Percentiles rank a stretch among this genome's conserved stretches.
Conservation (phyloP, 2,113 vertebrate species). For the Pollimyrus isidori region DNA sequence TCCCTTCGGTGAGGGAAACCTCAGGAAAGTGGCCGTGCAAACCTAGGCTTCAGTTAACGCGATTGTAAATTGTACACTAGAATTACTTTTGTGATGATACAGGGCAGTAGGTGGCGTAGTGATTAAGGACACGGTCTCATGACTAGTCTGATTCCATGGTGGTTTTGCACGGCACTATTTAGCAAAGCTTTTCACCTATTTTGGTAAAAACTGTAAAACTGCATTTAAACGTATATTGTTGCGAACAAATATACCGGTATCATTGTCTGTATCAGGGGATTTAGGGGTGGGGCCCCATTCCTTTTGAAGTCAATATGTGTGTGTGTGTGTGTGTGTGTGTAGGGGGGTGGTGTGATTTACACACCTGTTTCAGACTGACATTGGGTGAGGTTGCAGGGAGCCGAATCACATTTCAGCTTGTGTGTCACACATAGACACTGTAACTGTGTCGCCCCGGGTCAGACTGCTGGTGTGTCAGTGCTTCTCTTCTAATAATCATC, state of each 20-base stretch:
- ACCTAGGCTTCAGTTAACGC: background rate
- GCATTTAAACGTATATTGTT: background rate
- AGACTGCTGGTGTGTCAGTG: background rate
- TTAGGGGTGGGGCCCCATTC: background rate
- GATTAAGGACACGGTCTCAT: background rate
- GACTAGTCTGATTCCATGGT: background rate
- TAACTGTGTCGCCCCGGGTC: background rate
- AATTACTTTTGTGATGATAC: background rate
- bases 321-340: too few species aligned
- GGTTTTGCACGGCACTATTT: background rate
- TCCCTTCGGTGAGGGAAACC: slow-evolving; percentile 1
- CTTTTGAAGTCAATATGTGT: background rate
- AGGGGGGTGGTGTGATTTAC: background rate
- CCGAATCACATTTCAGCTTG: background rate
- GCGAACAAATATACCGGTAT: background rate
- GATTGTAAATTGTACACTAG: background rate
- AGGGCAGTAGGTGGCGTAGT: background rate
- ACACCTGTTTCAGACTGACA: background rate
- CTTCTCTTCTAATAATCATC: background rate
- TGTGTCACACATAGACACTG: background rate
- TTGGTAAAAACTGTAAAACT: background rate
- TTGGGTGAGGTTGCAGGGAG: background rate
- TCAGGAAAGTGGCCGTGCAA: background rate
- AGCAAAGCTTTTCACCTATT: background rate
- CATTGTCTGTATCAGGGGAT: background rate